These are phyloP conservation scores for Lapara coniferarum DNA, from an alignment of 2,888 invertebrate species.

Conservation along the genomic window DNA sequence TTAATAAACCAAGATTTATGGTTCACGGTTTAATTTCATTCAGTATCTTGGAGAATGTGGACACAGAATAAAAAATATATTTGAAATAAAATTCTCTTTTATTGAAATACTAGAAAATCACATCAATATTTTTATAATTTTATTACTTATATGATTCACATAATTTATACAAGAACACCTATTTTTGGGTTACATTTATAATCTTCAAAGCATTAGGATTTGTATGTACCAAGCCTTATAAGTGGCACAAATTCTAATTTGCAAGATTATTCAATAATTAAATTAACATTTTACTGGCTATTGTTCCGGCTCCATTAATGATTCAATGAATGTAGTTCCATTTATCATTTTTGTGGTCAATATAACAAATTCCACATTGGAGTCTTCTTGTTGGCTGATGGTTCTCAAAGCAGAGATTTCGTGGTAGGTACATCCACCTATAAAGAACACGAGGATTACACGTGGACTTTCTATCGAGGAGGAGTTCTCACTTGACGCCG, in stretches of 20 bases:
- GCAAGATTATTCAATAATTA: no score
- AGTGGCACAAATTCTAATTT: no score
- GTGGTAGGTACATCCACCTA: constrained; percentile 98
- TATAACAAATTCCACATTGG: constrained; percentile 94
- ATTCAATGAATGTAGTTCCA: constrained; percentile 92
- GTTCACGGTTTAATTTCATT: constrained; percentile 64
- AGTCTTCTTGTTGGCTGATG: constrained; percentile 89
- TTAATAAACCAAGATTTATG: constrained; percentile 73
- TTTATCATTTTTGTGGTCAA: constrained; percentile 97
- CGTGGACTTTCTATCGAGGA: constrained; percentile 83
- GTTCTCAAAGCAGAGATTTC: constrained; percentile 92
- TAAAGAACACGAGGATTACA: constrained; percentile 95
- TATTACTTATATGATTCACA: background rate
- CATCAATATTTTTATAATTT: background rate
- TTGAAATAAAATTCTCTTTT: constrained; percentile 47
- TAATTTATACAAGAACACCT: no score
- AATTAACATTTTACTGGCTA: background rate
- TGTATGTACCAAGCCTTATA: no score
- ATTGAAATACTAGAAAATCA: constrained; percentile 37
- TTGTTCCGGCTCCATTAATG: constrained; percentile 84
- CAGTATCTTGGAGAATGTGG: constrained; percentile 48
- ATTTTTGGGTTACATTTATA: no score
- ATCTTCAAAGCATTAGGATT: no score
- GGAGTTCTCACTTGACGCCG: constrained; percentile 84
- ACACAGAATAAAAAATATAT: constrained; percentile 55